Conservation (phyloP, 2,888 invertebrate species). For the Salticus scenicus region DNA sequence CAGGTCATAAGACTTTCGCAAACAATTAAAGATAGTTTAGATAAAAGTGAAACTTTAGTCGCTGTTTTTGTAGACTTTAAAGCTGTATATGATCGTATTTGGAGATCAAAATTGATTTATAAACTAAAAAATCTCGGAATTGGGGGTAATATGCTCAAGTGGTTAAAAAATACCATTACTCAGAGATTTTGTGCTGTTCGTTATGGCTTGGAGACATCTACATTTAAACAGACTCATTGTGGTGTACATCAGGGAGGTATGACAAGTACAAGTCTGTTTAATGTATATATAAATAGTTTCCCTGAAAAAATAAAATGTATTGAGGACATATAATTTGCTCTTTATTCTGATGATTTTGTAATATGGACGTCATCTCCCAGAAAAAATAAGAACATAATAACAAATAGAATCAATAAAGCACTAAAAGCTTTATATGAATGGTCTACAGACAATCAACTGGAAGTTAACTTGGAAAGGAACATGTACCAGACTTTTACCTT, state of each 20-base stretch:
- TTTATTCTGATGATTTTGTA: not conserved
- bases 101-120: no score
- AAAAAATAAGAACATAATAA: no score
- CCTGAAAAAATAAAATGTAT: not conserved
- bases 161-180: no score
- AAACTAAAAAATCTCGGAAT: no score
- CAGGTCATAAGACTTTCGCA: not conserved
- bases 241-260: constrained; percentile 11
- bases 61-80: no score
- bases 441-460: constrained; percentile 11
- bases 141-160: no score
- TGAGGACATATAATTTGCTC: not conserved
- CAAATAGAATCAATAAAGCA: no score
- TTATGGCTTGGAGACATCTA: constrained; percentile 6
- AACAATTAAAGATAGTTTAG: constrained; percentile 1
- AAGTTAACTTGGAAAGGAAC: constrained; percentile 2
- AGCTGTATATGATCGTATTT: no score
- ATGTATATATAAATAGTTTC: no score
- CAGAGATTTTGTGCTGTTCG: constrained; percentile 14
- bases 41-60: no score
- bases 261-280: no score
- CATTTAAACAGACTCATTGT: not conserved
- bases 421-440: constrained; percentile 9
- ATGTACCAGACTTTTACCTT: constrained; percentile 13
- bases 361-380: constrained; percentile 10